Base-by-base conservation (phyloP, 1,140 invertebrate species). In the Drosophila pachea region DNA sequence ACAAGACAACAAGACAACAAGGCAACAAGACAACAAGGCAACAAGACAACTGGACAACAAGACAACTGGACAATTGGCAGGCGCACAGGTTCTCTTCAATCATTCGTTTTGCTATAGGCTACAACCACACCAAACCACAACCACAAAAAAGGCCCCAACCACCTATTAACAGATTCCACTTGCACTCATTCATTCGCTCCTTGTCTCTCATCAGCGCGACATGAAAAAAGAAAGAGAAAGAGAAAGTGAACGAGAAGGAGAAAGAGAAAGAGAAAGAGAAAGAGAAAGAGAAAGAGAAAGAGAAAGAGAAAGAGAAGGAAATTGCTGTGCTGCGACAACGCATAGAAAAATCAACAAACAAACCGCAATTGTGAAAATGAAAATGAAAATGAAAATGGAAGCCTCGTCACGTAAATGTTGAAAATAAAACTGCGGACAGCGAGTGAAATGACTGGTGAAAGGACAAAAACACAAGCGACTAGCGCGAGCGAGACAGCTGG, bases 321-420 rank as follows among this genome's bases (percentile, higher is more conserved):
- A 50, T 63, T 73, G 75, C 54, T 70, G 69, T 78, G 68, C 64
- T 32, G 74, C 64, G 69, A 62, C 58, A 49, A 56, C 64, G 62
- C 60, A 55, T 49, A 65, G 68, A 56, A 62, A 67, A 35, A 61
- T 61, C 72, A 81, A 76, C 73, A 73, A 79, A 69, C 66, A 78
- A 82, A 83, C 75, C 78, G 63, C 78, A 69, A 65, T 48, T 65
- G 62, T 33, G 42, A 68, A 65, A 65, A 73, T 60, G n/a, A 66
- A 59, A 66, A 66, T 42, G 11, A 66, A 59, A 65, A 66, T 43
- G 36, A 43, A 60, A 66, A 59, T 12, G 55, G 40, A 35, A 49
- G 35, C 35, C 45, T 54, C 45, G 35, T 40, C 62, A 58, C 53
- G 14, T 38, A 65, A 65, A 49, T 58, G 43, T n/a, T 38, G 32